Percentiles rank a stretch among this genome's conserved stretches.
These are phyloP conservation scores for Babylonia areolata DNA, from an alignment of 1,140 invertebrate genomes.

Conservation along the genomic window DNA sequence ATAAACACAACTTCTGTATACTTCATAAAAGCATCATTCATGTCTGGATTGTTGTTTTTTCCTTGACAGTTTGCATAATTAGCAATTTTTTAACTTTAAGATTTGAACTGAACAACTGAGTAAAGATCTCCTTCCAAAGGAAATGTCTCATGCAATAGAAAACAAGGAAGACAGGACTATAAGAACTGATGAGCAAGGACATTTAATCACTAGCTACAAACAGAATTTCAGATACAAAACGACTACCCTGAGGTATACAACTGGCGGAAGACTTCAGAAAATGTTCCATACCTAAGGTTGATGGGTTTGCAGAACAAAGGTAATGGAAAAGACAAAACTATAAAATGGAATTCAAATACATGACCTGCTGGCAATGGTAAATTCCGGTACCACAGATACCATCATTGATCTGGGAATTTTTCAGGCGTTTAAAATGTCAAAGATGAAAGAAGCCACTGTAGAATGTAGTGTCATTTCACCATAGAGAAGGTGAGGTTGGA, in stretches of 20 bases:
- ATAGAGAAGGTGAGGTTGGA: background rate
- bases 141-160: too few species aligned
- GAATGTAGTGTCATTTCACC: background rate
- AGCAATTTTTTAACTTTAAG: too few species aligned
- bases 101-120: too few species aligned
- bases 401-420: background rate
- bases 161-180: too few species aligned
- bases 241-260: background rate
- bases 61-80: too few species aligned
- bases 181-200: too few species aligned
- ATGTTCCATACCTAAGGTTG: background rate
- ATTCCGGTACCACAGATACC: background rate
- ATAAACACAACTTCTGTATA: too few species aligned
- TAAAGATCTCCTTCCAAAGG: too few species aligned
- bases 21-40: too few species aligned
- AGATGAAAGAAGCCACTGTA: background rate
- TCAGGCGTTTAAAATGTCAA: background rate
- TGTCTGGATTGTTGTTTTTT: too few species aligned
- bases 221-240: background rate
- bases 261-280: background rate
- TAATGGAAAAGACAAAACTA: too few species aligned
- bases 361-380: background rate
- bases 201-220: background rate
- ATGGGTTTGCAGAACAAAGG: background rate
- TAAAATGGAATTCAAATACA: background rate